These are phyloP conservation scores for Pterocles orientalis DNA, from an alignment of 2,113 vertebrate species.

Conservation along the genomic window DNA sequence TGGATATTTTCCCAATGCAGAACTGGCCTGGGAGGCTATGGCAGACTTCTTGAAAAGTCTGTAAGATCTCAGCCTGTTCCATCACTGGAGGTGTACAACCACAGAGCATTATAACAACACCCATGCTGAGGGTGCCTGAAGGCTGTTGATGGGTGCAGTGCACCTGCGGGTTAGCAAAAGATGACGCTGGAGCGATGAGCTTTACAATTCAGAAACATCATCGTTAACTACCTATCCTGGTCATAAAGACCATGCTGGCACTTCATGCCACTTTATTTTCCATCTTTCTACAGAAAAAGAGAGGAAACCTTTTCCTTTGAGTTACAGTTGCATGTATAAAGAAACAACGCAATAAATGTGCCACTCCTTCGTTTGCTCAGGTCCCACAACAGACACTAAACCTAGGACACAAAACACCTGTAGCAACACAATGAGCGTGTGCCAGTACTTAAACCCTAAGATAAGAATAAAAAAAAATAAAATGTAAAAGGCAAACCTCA, in stretches of 20 bases:
- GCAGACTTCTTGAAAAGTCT: background rate
- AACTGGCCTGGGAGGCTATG: background rate
- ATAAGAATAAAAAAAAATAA: slow-evolving; percentile 21
- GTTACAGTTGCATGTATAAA: background rate
- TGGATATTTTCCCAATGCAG: background rate
- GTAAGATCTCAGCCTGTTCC: background rate
- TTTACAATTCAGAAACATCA: background rate
- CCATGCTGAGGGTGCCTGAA: background rate
- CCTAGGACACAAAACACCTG: background rate
- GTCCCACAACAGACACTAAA: slow-evolving; percentile 31
- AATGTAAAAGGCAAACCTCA: slow-evolving; percentile 54
- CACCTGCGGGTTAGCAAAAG: background rate
- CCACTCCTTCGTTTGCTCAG: background rate
- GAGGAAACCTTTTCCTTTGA: background rate
- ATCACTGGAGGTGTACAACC: background rate
- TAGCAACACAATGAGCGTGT: background rate
- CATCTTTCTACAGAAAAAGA: background rate
- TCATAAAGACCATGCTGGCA: background rate
- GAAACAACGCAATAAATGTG: background rate
- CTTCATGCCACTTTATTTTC: background rate
- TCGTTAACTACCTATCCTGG: background rate
- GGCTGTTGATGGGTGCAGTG: background rate
- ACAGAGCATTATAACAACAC: fast-evolving
- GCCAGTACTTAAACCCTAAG: slow-evolving; percentile 37
- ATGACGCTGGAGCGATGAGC: background rate